Evolutionary conservation across 2,888 invertebrate genomes (phyloP), one percentile per base, ranked within the genome.

Genomic region (Lordiphosa fenestrarum): DNA sequence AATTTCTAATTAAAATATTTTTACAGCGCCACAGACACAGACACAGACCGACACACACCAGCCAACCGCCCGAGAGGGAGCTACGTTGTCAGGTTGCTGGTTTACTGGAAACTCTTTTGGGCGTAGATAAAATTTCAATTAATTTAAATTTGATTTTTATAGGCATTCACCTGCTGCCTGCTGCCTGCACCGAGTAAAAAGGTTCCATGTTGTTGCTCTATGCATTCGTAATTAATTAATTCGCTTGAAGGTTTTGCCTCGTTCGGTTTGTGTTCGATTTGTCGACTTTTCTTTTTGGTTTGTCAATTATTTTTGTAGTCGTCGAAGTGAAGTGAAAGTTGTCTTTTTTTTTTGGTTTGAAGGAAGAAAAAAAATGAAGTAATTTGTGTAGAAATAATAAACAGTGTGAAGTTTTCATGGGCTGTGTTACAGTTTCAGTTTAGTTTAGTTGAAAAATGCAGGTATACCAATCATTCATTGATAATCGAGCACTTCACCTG

Each of bases 141-240:
- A 64, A 78, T 73, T 78, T 77, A 84, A 76, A 80, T 76, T 76
- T 60, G 52, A 64, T 64, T 73, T 83, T 75, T 70, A 72, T 61
- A 64, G 68, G 64, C 66, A 65, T 81, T 76, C 69, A 80, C 73
- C 77, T 71, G 15, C 15, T 15, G n/a, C n/a, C n/a, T 15, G 15
- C 15, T 15, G 84, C 63, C 59, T 68, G 55, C 63, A 40, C 12
- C 51, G 55, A 53, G 73, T 42, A 56, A 54, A 51, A 49, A 59
- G 47, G 54, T 57, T 54, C 40, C 39, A 38, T 55, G 57, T 55
- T 64, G 40, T 44, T 63, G 33, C 55, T 48, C 57, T 60, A 74
- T 86, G 87, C 78, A 87, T 86, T 84, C 69, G 70, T 86, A 87
- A 86, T 86, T 86, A 86, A 87, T 86, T 87, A 85, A 86, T 85